Percentiles rank a stretch among this genome's conserved stretches.
Evolutionary conservation across 30 jellyfish, hydroid and myxozoan genomes (phyloP).

Genomic region (Clytia hemisphaerica): DNA sequence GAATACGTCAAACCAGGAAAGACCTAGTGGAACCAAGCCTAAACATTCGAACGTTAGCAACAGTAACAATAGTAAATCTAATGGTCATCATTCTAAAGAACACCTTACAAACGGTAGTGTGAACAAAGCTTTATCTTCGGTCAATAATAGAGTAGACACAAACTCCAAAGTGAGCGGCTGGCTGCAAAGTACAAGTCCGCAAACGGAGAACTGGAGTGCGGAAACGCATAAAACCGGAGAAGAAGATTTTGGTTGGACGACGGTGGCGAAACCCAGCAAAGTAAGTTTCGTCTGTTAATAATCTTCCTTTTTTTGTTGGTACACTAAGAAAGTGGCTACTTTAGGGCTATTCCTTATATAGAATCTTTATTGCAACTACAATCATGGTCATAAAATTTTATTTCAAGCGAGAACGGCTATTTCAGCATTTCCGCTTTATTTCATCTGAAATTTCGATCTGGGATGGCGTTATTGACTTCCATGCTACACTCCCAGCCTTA

Average conservation of each 20-base stretch:
- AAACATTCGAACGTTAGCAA: not conserved
- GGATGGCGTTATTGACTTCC: not conserved
- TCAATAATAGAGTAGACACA: constrained; percentile 35
- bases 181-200: constrained; percentile 27
- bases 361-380: too few relatives aligned
- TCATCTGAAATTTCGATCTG: not conserved
- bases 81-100: too few relatives aligned
- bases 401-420: too few relatives aligned
- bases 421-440: too few relatives aligned
- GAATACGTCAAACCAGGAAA: not conserved
- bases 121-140: constrained; percentile 19
- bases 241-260: constrained; percentile 90
- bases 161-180: constrained; percentile 48
- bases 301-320: too few relatives aligned
- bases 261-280: constrained; percentile 74
- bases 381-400: too few relatives aligned
- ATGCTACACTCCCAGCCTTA: too few relatives aligned
- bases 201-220: constrained; percentile 1
- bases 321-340: too few relatives aligned
- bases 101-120: too few relatives aligned
- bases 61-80: constrained; percentile 1
- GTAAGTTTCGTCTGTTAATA: too few relatives aligned
- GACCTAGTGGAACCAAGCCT: constrained; percentile 27
- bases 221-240: constrained; percentile 25
- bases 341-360: too few relatives aligned